Evolutionary conservation across 1,140 invertebrate genomes (phyloP).

Genomic region (Dryas iulia): DNA sequence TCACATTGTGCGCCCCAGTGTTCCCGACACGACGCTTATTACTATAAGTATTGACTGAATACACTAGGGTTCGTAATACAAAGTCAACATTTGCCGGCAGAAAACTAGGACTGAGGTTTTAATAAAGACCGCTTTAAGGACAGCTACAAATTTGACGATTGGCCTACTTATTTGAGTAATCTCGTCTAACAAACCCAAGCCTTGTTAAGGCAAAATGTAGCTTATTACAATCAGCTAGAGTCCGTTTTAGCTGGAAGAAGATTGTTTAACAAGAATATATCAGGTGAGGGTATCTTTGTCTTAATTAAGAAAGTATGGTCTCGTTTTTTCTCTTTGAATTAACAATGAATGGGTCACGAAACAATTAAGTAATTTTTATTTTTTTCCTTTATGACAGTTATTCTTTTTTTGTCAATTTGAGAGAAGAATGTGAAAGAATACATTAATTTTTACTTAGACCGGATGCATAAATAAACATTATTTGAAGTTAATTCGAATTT

Average conservation of each 20-base stretch:
- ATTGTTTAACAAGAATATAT: constrained; percentile 33
- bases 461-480: not conserved
- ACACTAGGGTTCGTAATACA: not conserved
- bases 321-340: constrained; percentile 38
- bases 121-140: constrained; percentile 45
- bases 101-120: constrained; percentile 41
- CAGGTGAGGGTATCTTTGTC: constrained; percentile 41
- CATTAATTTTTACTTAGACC: not conserved
- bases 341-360: constrained; percentile 1
- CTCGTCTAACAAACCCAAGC: constrained; percentile 34
- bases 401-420: not conserved
- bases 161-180: constrained; percentile 43
- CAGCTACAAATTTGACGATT: constrained; percentile 44
- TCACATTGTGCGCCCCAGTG: constrained; percentile 28
- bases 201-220: constrained; percentile 16
- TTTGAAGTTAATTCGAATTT: not conserved
- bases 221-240: constrained; percentile 5
- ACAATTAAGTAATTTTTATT: not conserved
- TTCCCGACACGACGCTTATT: constrained; percentile 10
- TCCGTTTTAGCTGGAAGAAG: not conserved
- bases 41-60: constrained; percentile 6
- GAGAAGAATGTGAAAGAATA: not conserved
- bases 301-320: constrained; percentile 38
- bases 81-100: constrained; percentile 33
- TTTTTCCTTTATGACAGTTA: not conserved